phyloP scores from a whole-genome alignment of 2,888 invertebrate species.

The Drosophila fulvimacula region DNA sequence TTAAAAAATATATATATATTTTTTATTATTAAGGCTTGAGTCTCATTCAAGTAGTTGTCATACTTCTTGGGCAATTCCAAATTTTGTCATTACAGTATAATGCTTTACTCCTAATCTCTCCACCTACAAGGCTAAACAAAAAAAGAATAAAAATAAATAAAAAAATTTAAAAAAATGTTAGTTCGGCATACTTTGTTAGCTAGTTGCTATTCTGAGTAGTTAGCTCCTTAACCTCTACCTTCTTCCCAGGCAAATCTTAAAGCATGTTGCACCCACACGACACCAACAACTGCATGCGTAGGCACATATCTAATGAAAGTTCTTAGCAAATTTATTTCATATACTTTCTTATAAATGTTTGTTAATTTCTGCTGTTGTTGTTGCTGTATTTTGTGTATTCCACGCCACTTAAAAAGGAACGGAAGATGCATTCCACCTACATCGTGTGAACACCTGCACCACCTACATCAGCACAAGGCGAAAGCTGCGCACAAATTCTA shows the following conservation, averaged over 20 bases:
- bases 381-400: constrained; percentile 9
- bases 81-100: no score
- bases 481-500: constrained; percentile 83
- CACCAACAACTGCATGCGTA: constrained; percentile 34
- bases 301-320: constrained; percentile 6
- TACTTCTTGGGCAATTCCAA: no score
- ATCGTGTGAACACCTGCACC: constrained; percentile 88
- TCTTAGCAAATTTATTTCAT: neutral
- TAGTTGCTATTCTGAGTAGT: constrained; percentile 2
- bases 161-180: no score
- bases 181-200: neutral
- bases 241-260: neutral
- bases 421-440: constrained; percentile 86
- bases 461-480: constrained; percentile 87
- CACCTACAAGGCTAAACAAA: neutral
- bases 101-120: no score
- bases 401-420: constrained; percentile 72
- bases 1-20: no score
- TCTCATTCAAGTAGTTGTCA: no score
- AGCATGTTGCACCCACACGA: constrained; percentile 28
- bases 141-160: no score
- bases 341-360: constrained; percentile 4
- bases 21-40: no score
- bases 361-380: constrained; percentile 25
- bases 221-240: neutral